Base-by-base conservation (phyloP, 2,113 vertebrate species). In the Arvicanthis niloticus region DNA sequence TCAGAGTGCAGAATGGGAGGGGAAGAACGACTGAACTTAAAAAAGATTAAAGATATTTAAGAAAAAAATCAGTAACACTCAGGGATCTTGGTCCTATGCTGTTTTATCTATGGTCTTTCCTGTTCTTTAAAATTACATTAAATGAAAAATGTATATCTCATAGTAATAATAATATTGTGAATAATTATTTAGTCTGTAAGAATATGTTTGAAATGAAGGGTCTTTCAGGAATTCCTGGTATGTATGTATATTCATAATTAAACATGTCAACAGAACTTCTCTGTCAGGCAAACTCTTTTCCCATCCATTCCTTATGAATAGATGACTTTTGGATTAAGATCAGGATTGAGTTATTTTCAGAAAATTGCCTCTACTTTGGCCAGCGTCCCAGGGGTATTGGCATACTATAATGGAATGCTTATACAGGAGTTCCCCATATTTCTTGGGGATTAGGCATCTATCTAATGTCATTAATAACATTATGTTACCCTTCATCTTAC, bases 281-380 rank as follows among this genome's bases (percentile, higher is more conserved):
- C 72, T 85, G 62, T 85, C 56, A 93, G 89, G 78, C 60, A 86
- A 2, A 73, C 62, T 0, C 13, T 45, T 96, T 88, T 86, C 24
- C 31, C 3, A 81, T 84, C 26, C 70, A 16, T 88, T 88, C 45
- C 58, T 86, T 93, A 88, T 86, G 88, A 97, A 94, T 93, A 84
- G 72, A 94, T 96, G 84, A 70, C 15, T 93, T 96, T 97, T 96
- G 97, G 94, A 94, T 95, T 89, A 96, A 96, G 70, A 95, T 97
- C 87, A 97, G 58, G 24, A 93, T 17, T 51, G 67, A 92, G 78
- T 68, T 89, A 60, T 96, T 96, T 97, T 96, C 84, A 93, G 87
- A 97, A 96, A 97, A 97, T 96, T 96, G 95, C 68, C 51, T 92
- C 45, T 29, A 85, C 91, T 93, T 94, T 97, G 96, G 87, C 78